These are phyloP conservation scores for Scaptomyza pallida DNA, from an alignment of 1,140 invertebrate species.

Conservation along the genomic window DNA sequence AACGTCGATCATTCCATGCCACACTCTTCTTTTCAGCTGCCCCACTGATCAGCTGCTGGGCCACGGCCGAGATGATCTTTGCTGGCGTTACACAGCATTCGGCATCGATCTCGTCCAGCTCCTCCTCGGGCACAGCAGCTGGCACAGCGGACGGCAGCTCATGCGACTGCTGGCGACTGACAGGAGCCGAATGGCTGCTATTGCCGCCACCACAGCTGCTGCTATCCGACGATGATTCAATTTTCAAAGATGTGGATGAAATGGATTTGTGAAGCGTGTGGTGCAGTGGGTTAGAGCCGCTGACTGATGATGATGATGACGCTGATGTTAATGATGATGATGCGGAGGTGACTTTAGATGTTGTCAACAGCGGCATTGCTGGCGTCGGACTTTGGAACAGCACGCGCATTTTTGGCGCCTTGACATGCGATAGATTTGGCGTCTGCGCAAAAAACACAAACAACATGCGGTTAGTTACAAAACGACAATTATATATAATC, in stretches of 20 bases:
- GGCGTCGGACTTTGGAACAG: constrained; percentile 80
- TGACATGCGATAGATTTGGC: constrained; percentile 72
- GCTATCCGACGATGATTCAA: constrained; percentile 63
- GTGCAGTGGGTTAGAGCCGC: constrained; percentile 57
- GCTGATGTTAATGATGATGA: constrained; percentile 10
- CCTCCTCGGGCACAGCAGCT: constrained; percentile 43
- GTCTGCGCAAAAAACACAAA: constrained; percentile 59
- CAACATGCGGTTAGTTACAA: constrained; percentile 69
- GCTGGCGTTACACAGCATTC: constrained; percentile 68
- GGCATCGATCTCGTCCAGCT: constrained; percentile 54
- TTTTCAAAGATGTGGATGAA: constrained; percentile 75
- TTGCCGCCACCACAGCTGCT: constrained; percentile 46
- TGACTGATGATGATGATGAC: not conserved
- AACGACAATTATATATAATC: not conserved
- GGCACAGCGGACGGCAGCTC: constrained; percentile 29
- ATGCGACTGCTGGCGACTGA: constrained; percentile 72
- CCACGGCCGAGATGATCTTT: constrained; percentile 66
- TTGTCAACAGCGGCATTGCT: constrained; percentile 26
- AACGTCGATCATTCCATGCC: constrained; percentile 69
- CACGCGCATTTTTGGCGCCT: constrained; percentile 75
- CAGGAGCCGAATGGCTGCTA: constrained; percentile 65
- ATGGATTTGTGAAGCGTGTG: constrained; percentile 80
- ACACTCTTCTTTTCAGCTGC: constrained; percentile 68
- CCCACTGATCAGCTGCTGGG: constrained; percentile 58
- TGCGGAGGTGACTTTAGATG: constrained; percentile 51